Conservation (phyloP, 1,140 invertebrate species). For the Drosophila obscura region DNA sequence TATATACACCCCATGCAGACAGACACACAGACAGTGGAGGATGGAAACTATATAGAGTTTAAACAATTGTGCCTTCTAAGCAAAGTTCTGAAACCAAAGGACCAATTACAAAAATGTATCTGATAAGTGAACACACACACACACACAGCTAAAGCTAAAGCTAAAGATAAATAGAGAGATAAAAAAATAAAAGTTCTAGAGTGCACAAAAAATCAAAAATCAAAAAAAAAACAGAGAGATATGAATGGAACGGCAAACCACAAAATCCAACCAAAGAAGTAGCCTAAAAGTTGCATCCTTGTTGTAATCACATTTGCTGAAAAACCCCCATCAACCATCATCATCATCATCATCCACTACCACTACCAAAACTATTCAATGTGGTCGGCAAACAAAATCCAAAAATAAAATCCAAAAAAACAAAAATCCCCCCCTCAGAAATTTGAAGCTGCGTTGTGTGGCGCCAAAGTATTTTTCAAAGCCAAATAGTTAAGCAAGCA, state of each 20-base stretch:
- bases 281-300: conserved; percentile 76
- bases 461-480: conserved; percentile 80
- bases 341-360: neutral
- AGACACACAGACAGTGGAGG: conserved; percentile 10
- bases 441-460: conserved; percentile 61
- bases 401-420: conserved; percentile 31
- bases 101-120: conserved; percentile 72
- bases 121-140: conserved; percentile 50
- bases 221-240: conserved; percentile 16
- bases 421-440: conserved; percentile 25
- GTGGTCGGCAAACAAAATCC: conserved; percentile 58
- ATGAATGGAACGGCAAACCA: conserved; percentile 32
- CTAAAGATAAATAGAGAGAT: conserved; percentile 23
- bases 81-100: conserved; percentile 74
- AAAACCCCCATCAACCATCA: conserved; percentile 55
- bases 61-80: conserved; percentile 70
- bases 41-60: conserved; percentile 44
- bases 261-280: conserved; percentile 64
- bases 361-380: conserved; percentile 39
- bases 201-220: conserved; percentile 57
- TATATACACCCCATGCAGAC: conserved; percentile 6
- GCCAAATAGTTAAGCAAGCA: conserved; percentile 80
- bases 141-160: conserved; percentile 21
- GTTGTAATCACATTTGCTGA: conserved; percentile 78
- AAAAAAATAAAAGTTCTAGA: conserved; percentile 36